Evolutionary conservation across 2,888 invertebrate genomes (phyloP).

Genomic region (Trichopria drosophilae): DNA sequence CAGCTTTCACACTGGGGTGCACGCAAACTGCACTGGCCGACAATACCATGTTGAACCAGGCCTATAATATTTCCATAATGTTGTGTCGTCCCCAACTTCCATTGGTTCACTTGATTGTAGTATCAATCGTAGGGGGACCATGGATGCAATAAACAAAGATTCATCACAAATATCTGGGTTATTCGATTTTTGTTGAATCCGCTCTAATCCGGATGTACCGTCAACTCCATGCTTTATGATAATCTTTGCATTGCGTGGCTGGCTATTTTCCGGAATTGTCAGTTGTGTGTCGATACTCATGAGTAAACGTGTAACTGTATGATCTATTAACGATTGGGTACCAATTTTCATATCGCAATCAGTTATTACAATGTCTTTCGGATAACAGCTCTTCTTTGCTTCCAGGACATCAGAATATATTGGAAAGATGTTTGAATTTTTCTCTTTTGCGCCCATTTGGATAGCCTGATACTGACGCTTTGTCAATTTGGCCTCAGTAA

Average conservation of each 20-base stretch:
- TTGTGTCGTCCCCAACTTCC: too few species aligned
- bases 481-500: not conserved
- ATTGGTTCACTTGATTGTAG: not conserved
- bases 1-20: constrained; percentile 1
- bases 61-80: not conserved
- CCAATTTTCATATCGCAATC: not conserved
- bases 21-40: not conserved
- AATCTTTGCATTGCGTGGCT: not conserved
- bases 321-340: constrained; percentile 2
- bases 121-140: not conserved
- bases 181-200: not conserved
- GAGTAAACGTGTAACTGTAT: constrained; percentile 1
- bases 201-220: too few species aligned
- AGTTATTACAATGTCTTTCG: not conserved
- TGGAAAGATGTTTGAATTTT: not conserved
- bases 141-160: constrained; percentile 5
- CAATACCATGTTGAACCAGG: constrained; percentile 2
- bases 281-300: not conserved
- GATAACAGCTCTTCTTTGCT: not conserved
- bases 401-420: not conserved
- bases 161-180: not conserved
- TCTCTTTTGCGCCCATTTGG: too few species aligned
- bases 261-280: not conserved
- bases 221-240: constrained; percentile 4
- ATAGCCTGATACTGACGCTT: constrained; percentile 2